Percentiles rank a stretch among this genome's conserved stretches.
Conservation (phyloP, 1,140 invertebrate genomes). For the Gerris buenoi region DNA sequence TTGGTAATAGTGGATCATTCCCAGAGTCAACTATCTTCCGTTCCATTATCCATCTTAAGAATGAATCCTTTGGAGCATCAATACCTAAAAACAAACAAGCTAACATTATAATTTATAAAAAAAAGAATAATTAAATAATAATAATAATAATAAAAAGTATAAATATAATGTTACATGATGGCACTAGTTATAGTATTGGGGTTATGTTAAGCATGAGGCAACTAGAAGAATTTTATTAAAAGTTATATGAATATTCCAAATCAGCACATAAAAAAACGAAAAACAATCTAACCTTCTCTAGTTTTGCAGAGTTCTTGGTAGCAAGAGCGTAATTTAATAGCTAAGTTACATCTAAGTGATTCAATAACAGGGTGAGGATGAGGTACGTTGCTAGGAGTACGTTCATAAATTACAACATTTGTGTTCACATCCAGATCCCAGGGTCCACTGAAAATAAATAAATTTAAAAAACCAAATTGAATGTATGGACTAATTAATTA, state of each 20-base stretch:
- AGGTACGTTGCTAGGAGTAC: slow-evolving; percentile 63
- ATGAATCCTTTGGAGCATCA: slow-evolving; percentile 88
- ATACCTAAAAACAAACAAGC: slow-evolving; percentile 40
- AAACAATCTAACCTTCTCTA: slow-evolving; percentile 47
- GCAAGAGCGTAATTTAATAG: slow-evolving; percentile 69
- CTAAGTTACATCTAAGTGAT: slow-evolving; percentile 56
- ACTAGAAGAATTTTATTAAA: too few relatives aligned
- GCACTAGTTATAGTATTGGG: too few relatives aligned
- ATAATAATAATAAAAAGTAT: background rate
- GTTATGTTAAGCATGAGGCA: too few relatives aligned
- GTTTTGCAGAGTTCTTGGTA: slow-evolving; percentile 90
- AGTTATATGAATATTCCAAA: too few relatives aligned
- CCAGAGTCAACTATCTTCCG: slow-evolving; percentile 79
- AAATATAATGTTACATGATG: too few relatives aligned
- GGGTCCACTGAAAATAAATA: slow-evolving; percentile 48
- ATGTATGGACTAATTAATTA: too few relatives aligned
- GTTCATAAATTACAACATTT: slow-evolving; percentile 84
- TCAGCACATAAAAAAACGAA: too few relatives aligned
- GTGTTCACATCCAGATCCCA: slow-evolving; percentile 90
- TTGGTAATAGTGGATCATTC: slow-evolving; percentile 76
- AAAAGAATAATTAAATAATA: background rate
- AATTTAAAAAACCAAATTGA: too few relatives aligned
- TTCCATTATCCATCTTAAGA: slow-evolving; percentile 92
- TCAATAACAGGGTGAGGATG: slow-evolving; percentile 89
- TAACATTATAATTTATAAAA: background rate